Percentiles rank a stretch among this genome's conserved stretches.
Conservation (phyloP, 2,797 vertebrate genomes). For the Premnoplex brunnescens region DNA sequence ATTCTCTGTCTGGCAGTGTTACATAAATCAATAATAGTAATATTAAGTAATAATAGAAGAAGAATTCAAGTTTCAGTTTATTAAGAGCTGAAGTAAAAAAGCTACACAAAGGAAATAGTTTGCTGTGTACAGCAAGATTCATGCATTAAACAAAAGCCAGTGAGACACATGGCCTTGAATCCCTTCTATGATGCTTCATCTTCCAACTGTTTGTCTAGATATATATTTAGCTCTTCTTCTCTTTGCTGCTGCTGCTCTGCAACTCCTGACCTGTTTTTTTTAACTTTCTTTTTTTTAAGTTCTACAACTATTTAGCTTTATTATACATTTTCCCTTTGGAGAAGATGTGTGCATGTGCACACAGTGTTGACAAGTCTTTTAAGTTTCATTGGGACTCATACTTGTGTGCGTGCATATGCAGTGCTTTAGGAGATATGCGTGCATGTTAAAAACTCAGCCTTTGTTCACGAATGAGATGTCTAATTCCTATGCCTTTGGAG, state of each 20-base stretch:
- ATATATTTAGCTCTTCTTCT: neutral
- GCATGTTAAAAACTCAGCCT: neutral
- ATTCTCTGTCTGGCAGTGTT: neutral
- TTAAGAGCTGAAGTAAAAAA: neutral
- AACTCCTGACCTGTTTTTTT: neutral
- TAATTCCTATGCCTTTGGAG: neutral
- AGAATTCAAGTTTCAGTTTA: neutral
- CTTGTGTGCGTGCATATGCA: fast-evolving
- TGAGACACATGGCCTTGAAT: neutral
- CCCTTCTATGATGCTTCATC: neutral
- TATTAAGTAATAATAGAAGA: neutral
- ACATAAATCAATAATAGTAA: constrained; percentile 15
- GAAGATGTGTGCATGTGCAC: neutral
- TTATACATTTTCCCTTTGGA: neutral
- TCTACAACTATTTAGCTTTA: constrained; percentile 6
- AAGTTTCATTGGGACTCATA: neutral
- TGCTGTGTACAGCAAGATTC: neutral
- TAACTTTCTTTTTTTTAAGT: neutral
- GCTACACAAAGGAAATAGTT: neutral
- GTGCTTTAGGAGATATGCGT: neutral
- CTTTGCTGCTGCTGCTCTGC: neutral
- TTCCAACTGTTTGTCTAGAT: neutral
- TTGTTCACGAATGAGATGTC: neutral
- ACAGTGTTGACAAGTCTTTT: neutral
- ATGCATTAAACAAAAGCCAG: neutral